Base-by-base conservation (phyloP, 2,113 vertebrate genomes). In the Pipra filicauda region DNA sequence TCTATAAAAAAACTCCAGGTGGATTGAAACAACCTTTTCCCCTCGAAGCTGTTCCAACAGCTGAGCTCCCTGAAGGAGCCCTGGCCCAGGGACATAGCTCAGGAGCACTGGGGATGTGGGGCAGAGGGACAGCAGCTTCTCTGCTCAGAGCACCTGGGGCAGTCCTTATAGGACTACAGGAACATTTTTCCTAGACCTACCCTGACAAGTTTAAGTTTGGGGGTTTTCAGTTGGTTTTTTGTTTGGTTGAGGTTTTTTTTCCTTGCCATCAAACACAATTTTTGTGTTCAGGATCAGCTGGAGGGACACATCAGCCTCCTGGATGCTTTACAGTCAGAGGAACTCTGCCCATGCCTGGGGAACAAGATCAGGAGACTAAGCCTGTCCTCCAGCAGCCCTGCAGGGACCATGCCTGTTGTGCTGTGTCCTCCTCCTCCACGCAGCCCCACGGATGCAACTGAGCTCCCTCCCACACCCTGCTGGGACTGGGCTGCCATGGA, bases 321-420 rank as follows among this genome's bases (percentile, higher is more conserved):
- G 28, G 9, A 1, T 35, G 54, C 9, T 2, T 28, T 58, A 8
- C 2, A 6, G 48, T 26, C 37, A 54, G 51, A 70, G 55, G 37
- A 48, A 5, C 11, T 30, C 0, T 0, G 43, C 5, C 39, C 15
- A 2, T 4, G 8, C 8, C 37, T 20, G 28, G 20, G 44, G 44
- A 59, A 33, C 5, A 8, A 85, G 27, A 23, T 5, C 51, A 82
- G 65, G 70, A 71, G 51, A 16, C 24, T 67, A 30, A 79, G 14
- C 41, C 11, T 35, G 71, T 44, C 37, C 26, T 64, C 28, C 6
- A 5, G 57, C 65, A 85, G 55, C 71, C 51, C 76, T 57, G 55
- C 20, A 70, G 54, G 35, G 30, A 44, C 70, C 78, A 30, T 0
- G 1, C 14, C 26, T 8, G 22, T 17, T 51, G 30, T 26, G 2